Percentiles rank a stretch among this genome's conserved stretches.
Evolutionary conservation across 2,888 invertebrate genomes (phyloP).

Genomic region (Ligdia adustata): DNA sequence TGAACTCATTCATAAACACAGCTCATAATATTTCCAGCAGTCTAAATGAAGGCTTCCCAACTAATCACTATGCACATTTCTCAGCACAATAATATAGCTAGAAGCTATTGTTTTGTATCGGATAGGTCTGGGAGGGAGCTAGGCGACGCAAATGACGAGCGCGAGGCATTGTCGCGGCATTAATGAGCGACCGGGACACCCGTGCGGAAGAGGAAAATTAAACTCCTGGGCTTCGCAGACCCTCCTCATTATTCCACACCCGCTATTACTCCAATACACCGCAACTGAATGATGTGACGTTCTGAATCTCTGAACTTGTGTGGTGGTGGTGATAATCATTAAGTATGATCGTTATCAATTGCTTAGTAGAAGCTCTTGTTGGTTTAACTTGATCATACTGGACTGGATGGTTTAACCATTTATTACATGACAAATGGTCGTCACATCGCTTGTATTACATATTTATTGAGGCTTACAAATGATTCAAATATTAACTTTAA

Average conservation of each 20-base stretch:
- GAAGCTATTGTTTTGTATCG: constrained; percentile 41
- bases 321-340: too few relatives aligned
- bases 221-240: constrained; percentile 76
- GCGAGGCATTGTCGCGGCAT: constrained; percentile 76
- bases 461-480: too few relatives aligned
- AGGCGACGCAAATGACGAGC: constrained; percentile 68
- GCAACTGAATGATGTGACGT: constrained; percentile 60
- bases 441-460: too few relatives aligned
- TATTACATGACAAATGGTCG: too few relatives aligned
- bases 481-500: too few relatives aligned
- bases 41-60: constrained; percentile 16
- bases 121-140: constrained; percentile 30
- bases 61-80: constrained; percentile 32
- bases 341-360: too few relatives aligned
- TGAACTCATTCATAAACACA: too few relatives aligned
- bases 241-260: constrained; percentile 75
- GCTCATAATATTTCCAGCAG: too few relatives aligned
- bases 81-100: constrained; percentile 32
- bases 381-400: too few relatives aligned
- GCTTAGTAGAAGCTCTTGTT: too few relatives aligned
- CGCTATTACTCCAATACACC: constrained; percentile 65
- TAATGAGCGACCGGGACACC: constrained; percentile 74
- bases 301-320: background rate
- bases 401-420: too few relatives aligned
- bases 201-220: constrained; percentile 83